Evolutionary conservation across 2,797 vertebrate species (phyloP).

Genomic region (Thalassophryne amazonica): DNA sequence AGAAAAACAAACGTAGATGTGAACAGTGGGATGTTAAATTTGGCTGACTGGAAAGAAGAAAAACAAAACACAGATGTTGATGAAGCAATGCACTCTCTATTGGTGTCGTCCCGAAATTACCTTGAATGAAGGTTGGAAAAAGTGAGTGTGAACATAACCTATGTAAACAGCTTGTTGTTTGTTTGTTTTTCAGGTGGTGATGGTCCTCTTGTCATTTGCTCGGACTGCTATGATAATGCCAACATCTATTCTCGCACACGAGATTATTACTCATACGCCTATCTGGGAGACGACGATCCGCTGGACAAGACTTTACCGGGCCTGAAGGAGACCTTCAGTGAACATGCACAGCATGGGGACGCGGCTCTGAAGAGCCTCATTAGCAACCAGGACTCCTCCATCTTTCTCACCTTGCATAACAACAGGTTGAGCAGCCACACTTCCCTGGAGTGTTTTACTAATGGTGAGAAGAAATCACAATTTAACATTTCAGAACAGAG

Average conservation of each 20-base stretch:
- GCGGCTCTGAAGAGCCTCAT: constrained; percentile 74
- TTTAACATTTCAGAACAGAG: not conserved
- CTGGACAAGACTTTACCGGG: constrained; percentile 79
- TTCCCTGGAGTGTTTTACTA: constrained; percentile 54
- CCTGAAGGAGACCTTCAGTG: constrained; percentile 68
- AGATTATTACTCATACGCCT: constrained; percentile 92
- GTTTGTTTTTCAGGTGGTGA: constrained; percentile 71
- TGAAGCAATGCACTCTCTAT: no score
- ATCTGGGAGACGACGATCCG: constrained; percentile 85
- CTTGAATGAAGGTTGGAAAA: not conserved
- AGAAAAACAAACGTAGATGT: no score
- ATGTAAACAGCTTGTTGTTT: no score
- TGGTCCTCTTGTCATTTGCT: constrained; percentile 88
- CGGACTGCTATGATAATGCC: constrained; percentile 95
- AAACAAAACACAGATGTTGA: no score
- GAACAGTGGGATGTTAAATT: no score
- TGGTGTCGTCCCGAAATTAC: no score
- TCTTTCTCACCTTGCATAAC: constrained; percentile 77
- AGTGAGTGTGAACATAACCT: not conserved
- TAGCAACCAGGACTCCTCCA: constrained; percentile 71
- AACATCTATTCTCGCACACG: constrained; percentile 92
- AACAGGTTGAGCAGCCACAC: constrained; percentile 57
- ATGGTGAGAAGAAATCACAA: constrained; percentile 72
- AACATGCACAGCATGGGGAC: constrained; percentile 65
- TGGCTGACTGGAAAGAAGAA: no score